Evolutionary conservation across 2,797 vertebrate genomes (phyloP).

Genomic region (Rhinoraja longicauda): DNA sequence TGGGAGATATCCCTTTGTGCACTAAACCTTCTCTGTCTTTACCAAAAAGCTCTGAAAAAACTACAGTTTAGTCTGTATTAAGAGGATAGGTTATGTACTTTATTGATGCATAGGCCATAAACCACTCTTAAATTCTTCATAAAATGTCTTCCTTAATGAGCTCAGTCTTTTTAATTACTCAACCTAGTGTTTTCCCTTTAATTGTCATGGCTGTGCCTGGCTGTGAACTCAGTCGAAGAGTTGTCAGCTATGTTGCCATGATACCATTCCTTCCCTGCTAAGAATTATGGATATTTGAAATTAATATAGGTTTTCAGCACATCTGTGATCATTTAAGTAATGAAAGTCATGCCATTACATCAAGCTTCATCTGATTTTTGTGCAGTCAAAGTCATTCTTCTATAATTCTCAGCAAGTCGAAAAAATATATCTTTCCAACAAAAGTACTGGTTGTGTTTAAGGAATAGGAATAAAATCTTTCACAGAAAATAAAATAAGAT

Average conservation of each 20-base stretch:
- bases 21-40: background rate
- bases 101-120: background rate
- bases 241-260: background rate
- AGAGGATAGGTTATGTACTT: background rate
- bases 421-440: background rate
- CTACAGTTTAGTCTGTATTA: background rate
- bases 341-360: background rate
- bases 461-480: background rate
- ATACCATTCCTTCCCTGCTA: background rate
- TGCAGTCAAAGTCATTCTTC: background rate
- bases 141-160: background rate
- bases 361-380: background rate
- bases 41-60: background rate
- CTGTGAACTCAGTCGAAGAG: background rate
- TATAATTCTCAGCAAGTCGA: background rate
- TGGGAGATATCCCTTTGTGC: background rate
- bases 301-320: background rate
- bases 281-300: constrained; percentile 1
- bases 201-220: background rate
- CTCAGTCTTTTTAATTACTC: background rate
- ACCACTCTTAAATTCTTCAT: background rate
- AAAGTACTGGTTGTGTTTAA: background rate
- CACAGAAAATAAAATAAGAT: background rate
- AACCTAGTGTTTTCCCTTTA: background rate
- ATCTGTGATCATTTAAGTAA: background rate